Percentiles rank a stretch among this genome's conserved stretches.
Conservation (phyloP, 2,113 vertebrate species). For the Theropithecus gelada region DNA sequence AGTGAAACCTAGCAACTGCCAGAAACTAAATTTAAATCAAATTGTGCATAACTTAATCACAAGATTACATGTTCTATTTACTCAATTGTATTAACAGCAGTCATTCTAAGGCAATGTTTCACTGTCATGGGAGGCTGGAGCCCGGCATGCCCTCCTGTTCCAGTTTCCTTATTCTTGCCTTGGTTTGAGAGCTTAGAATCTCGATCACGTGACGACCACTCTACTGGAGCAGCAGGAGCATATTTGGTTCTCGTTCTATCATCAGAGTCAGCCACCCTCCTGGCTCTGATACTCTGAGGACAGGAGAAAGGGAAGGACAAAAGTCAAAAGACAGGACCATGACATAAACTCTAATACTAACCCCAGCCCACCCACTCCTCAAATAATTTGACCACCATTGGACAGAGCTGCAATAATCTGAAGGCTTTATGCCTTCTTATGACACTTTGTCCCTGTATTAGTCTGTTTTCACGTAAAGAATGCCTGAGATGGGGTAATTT, state of each 20-base stretch:
- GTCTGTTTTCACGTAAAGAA: too few species aligned
- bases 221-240: not conserved
- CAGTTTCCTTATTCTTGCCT: not conserved
- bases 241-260: not conserved
- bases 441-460: not conserved
- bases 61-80: not conserved
- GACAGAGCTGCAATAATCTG: not conserved
- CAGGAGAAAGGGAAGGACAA: not conserved
- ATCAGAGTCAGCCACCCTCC: not conserved
- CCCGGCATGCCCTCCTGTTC: not conserved
- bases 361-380: fast-evolving
- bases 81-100: not conserved
- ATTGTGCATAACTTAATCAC: not conserved
- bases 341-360: not conserved
- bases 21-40: constrained; percentile 12
- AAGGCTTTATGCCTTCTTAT: not conserved
- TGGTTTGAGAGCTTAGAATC: not conserved
- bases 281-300: not conserved
- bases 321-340: not conserved
- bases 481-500: too few species aligned
- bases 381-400: not conserved
- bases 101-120: not conserved
- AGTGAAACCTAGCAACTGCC: not conserved
- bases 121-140: not conserved
- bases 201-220: not conserved